Base-by-base conservation (phyloP, 1,140 invertebrate species). In the Chelonus insularis region DNA sequence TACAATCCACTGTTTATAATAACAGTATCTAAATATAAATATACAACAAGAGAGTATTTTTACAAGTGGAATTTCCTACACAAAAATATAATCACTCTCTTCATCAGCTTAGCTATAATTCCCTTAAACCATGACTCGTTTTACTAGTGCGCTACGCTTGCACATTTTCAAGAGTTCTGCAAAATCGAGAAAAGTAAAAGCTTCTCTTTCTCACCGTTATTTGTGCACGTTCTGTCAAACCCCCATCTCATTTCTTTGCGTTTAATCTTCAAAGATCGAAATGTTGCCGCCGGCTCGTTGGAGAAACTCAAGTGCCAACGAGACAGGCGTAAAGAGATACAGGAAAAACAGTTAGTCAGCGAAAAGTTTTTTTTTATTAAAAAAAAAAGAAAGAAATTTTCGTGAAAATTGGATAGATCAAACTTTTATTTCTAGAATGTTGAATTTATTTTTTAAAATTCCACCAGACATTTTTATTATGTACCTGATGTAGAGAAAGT, bases 341-440 rank as follows among this genome's bases (percentile, higher is more conserved):
- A 68, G 61, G 68, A 63, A 60, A 63, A 62, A 68, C 65, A 68
- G 69, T 72, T 75, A 72, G 71, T 75, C 72, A 76, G 72, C 72
- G 63, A 60, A 73, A 50, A 50, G 7, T 29, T 29, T 29, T 29
- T 29, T 4, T 29, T 4, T 50, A 21, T 37, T 37, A 2, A 12
- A 12, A 11, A 37, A 4, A 12, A 16, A 4, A 29, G 20, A 25
- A 50, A 14, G 16, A 16, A 4, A 9, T 18, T 45, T 32, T 39
- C 9, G 37, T 23, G 45, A 25, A 29, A 47, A 21, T 60, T 29
- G 7, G 25, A 29, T 29, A 7, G 7, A 29, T 29, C 25, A 7
- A 29, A 29, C n/a, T n/a, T n/a, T n/a, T n/a, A n/a, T n/a, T n/a
- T n/a, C n/a, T n/a, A n/a, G n/a, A n/a, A n/a, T n/a, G n/a, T n/a